Evolutionary conservation across 2,797 vertebrate species (phyloP).

Genomic region (Naso thynnoides): DNA sequence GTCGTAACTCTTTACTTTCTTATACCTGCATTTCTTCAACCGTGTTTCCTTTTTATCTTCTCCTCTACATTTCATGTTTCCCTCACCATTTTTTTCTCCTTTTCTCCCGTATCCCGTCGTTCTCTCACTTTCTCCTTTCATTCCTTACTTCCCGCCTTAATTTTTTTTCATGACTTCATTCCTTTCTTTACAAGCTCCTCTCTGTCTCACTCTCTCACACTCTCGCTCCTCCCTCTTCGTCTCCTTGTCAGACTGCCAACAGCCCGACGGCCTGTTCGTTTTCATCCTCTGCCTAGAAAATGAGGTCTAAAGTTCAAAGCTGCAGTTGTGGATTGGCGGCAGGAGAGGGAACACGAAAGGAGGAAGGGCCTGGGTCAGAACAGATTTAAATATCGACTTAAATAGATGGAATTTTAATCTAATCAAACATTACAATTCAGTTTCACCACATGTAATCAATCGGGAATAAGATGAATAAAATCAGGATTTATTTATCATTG

Average conservation of each 20-base stretch:
- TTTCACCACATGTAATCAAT: not conserved
- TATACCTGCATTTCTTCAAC: not conserved
- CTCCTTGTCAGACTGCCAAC: constrained; percentile 66
- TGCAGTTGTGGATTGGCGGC: constrained; percentile 70
- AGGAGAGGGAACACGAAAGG: constrained; percentile 42
- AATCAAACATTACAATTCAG: constrained; percentile 23
- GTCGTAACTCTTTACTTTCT: not conserved
- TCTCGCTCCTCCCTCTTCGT: constrained; percentile 55
- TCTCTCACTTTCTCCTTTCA: constrained; percentile 55
- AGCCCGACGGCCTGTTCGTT: constrained; percentile 68
- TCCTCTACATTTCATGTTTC: constrained; percentile 2
- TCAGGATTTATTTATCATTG: not conserved
- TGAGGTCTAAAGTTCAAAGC: constrained; percentile 84
- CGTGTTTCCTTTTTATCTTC: not conserved
- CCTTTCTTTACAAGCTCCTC: constrained; percentile 76
- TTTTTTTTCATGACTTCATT: constrained; percentile 73
- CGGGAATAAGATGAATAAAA: constrained; percentile 20
- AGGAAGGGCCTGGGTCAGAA: constrained; percentile 51
- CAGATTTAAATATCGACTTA: constrained; percentile 55
- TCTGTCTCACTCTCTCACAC: constrained; percentile 64
- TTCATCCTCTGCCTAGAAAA: constrained; percentile 79
- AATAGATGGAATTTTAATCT: constrained; percentile 54
- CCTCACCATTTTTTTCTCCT: not conserved
- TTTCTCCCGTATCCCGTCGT: constrained; percentile 8
- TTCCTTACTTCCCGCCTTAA: constrained; percentile 54